These are phyloP conservation scores for Astropecten irregularis DNA, from an alignment of 53 echinoderm and acorn worm genomes.

Conservation along the genomic window DNA sequence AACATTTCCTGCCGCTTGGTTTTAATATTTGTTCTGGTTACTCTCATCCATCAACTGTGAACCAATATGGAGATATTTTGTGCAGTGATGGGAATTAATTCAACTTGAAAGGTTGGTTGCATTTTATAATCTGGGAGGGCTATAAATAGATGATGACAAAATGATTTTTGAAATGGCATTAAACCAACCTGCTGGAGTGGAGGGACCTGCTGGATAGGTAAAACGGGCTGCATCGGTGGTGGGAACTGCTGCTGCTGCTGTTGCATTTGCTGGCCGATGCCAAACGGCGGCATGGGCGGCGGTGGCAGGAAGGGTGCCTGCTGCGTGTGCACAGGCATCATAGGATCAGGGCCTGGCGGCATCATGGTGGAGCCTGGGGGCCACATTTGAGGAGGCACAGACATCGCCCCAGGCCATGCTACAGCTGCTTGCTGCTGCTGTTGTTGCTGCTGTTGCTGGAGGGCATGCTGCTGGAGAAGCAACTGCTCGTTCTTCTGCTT, in stretches of 20 bases:
- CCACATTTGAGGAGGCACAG: slow-evolving; percentile 21
- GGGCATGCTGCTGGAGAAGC: slow-evolving; percentile 62
- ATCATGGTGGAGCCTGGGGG: background rate
- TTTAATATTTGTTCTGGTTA: too few species aligned
- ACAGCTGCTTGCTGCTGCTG: slow-evolving; percentile 39
- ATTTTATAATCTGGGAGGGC: too few species aligned
- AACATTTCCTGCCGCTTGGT: too few species aligned
- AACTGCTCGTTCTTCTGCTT: slow-evolving; percentile 74
- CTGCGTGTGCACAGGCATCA: slow-evolving; percentile 37
- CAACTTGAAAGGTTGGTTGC: too few species aligned
- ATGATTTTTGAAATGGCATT: too few species aligned
- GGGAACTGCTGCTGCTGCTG: slow-evolving; percentile 16
- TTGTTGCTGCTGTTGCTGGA: slow-evolving; percentile 63
- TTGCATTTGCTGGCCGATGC: background rate
- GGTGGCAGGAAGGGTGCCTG: background rate
- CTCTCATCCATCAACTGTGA: too few species aligned
- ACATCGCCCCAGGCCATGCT: background rate
- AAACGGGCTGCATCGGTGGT: slow-evolving; percentile 30
- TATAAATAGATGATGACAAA: too few species aligned
- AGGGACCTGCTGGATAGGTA: slow-evolving; percentile 21
- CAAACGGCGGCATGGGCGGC: slow-evolving; percentile 8
- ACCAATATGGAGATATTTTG: too few species aligned
- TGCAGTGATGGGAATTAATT: too few species aligned
- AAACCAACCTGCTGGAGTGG: slow-evolving; percentile 48
- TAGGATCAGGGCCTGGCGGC: slow-evolving; percentile 2